These are phyloP conservation scores for Mus spicilegus DNA, from an alignment of 2,113 vertebrate genomes.

Conservation along the genomic window DNA sequence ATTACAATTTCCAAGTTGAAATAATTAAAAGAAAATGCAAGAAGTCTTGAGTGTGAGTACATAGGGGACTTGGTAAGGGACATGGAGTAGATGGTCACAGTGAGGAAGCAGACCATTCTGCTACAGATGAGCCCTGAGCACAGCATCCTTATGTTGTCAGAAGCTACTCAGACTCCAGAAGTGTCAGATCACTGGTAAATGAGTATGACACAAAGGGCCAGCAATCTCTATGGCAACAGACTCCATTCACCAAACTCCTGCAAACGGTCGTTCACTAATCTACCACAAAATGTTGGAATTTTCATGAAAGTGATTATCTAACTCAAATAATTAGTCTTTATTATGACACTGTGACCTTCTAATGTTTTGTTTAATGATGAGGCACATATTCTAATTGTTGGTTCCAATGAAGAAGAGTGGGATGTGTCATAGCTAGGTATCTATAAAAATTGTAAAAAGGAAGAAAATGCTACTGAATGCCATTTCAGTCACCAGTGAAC, in stretches of 20 bases:
- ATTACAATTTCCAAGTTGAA: neutral
- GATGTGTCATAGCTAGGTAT: neutral
- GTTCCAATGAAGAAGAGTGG: neutral
- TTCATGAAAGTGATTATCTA: neutral
- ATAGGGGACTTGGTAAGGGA: neutral
- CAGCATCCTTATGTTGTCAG: neutral
- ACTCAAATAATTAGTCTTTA: neutral
- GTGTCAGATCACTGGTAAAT: neutral
- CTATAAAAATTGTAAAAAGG: neutral
- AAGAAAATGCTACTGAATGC: neutral
- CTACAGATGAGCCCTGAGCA: neutral
- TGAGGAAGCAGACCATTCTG: neutral
- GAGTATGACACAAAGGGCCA: neutral
- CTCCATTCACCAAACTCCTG: neutral
- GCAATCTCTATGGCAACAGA: neutral
- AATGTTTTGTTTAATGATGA: slow-evolving; percentile 7
- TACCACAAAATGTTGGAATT: neutral
- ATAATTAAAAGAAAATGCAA: neutral
- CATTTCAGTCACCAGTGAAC: neutral
- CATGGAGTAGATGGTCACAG: accelerated
- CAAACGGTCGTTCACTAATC: neutral
- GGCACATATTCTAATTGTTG: neutral
- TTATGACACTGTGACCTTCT: neutral
- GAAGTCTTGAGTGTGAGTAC: neutral
- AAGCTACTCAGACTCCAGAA: neutral